Evolutionary conservation across 1,140 invertebrate species (phyloP).

Genomic region (Elysia chlorotica): DNA sequence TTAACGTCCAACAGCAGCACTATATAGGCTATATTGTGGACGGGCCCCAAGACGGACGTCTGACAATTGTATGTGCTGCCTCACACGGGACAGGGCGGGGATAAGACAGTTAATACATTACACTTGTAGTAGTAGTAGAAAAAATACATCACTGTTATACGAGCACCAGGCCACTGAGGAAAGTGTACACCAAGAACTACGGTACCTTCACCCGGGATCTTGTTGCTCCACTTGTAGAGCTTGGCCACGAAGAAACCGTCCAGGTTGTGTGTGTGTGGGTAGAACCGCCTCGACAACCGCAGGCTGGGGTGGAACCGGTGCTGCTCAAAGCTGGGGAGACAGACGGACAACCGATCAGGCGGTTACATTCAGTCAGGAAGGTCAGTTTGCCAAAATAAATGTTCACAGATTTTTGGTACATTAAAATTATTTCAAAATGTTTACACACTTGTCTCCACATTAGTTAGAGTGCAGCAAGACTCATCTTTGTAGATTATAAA

Average conservation of each 20-base stretch:
- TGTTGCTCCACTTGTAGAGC: constrained; percentile 93
- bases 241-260: constrained; percentile 99
- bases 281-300: constrained; percentile 36
- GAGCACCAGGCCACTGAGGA: background rate
- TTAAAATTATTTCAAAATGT: background rate
- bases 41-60: no score
- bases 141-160: no score
- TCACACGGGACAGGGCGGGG: background rate
- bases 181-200: background rate
- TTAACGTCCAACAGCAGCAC: no score
- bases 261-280: constrained; percentile 74
- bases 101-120: background rate
- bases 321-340: constrained; percentile 58
- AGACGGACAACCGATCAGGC: no score
- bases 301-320: constrained; percentile 53
- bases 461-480: no score
- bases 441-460: no score
- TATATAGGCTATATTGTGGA: no score
- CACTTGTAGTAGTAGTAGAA: no score
- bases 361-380: no score
- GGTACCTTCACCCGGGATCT: constrained; percentile 57
- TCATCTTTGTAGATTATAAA: no score
- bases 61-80: background rate
- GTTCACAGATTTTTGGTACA: no score
- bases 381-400: no score